A percentile compares a stretch with the other conserved stretches of the same genome.
These are phyloP conservation scores for Protosalanx chinensis DNA, from an alignment of 2,797 vertebrate species.

Conservation along the genomic window DNA sequence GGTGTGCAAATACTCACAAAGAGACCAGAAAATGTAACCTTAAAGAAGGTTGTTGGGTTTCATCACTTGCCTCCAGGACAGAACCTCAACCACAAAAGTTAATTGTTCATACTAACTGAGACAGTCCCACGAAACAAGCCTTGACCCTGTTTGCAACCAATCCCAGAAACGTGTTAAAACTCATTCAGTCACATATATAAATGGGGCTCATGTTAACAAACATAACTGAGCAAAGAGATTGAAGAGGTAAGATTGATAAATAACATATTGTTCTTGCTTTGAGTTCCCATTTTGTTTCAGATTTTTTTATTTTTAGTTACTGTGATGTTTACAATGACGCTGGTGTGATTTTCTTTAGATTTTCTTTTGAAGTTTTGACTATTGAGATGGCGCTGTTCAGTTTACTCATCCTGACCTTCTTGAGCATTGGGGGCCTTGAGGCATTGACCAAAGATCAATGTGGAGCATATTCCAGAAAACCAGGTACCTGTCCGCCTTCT, in stretches of 20 bases:
- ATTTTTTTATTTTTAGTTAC: slow-evolving; percentile 25
- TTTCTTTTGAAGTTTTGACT: slow-evolving; percentile 44
- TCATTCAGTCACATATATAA: slow-evolving; percentile 33
- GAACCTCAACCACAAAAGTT: slow-evolving; percentile 56
- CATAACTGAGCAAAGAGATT: slow-evolving; percentile 31
- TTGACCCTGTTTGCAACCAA: slow-evolving; percentile 67
- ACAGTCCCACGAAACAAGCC: slow-evolving; percentile 43
- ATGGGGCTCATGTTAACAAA: slow-evolving; percentile 28
- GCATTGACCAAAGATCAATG: slow-evolving; percentile 58
- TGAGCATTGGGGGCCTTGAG: slow-evolving; percentile 57
- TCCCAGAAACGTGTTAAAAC: slow-evolving; percentile 36
- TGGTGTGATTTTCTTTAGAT: slow-evolving; percentile 43
- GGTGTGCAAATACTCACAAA: slow-evolving; percentile 51
- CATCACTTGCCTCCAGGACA: slow-evolving; percentile 62
- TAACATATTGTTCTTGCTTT: slow-evolving; percentile 12
- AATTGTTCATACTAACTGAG: slow-evolving; percentile 57
- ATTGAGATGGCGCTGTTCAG: slow-evolving; percentile 56
- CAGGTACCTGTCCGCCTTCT: slow-evolving; percentile 46
- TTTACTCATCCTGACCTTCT: slow-evolving; percentile 53
- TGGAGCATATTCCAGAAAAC: slow-evolving; percentile 46
- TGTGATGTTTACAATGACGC: slow-evolving; percentile 31
- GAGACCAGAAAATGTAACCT: slow-evolving; percentile 44
- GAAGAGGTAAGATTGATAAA: slow-evolving; percentile 44
- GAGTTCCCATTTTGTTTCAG: slow-evolving; percentile 29
- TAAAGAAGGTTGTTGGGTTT: slow-evolving; percentile 63